A percentile compares a stretch with the other conserved stretches of the same genome.
Evolutionary conservation across 2,888 invertebrate species (phyloP).

Genomic region (Drosophila maculinotata): DNA sequence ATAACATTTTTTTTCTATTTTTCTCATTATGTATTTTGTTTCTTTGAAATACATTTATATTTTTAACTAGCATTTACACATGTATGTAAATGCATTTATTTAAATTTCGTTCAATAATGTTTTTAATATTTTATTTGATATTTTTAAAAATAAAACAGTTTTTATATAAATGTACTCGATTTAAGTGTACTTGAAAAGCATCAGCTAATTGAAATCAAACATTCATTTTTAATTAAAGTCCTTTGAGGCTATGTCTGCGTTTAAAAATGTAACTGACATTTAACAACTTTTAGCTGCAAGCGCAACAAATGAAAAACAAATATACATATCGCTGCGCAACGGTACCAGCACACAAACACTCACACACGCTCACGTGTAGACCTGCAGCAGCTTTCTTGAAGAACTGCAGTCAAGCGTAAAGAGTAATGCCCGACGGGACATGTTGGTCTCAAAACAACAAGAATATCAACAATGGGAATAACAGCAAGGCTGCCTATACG

Average conservation of each 20-base stretch:
- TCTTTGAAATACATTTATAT: too few species aligned
- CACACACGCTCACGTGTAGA: not conserved
- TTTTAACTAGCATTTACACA: too few species aligned
- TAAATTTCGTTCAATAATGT: too few species aligned
- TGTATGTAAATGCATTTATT: too few species aligned
- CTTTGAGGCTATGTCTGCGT: not conserved
- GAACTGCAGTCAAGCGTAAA: slow-evolving; percentile 60
- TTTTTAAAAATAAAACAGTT: too few species aligned
- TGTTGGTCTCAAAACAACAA: slow-evolving; percentile 27
- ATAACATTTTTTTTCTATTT: too few species aligned
- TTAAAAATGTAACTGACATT: not conserved
- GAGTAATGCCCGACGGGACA: slow-evolving; percentile 68
- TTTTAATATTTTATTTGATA: too few species aligned
- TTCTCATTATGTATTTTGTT: too few species aligned
- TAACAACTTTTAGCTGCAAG: not conserved
- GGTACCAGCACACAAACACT: not conserved
- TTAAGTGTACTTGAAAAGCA: too few species aligned
- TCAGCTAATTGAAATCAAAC: too few species aligned
- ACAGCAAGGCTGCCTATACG: slow-evolving; percentile 18
- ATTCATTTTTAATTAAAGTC: too few species aligned
- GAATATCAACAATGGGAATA: slow-evolving; percentile 26
- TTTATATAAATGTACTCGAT: too few species aligned
- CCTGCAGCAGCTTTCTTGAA: slow-evolving; percentile 7
- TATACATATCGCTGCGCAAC: not conserved
- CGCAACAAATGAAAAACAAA: slow-evolving; percentile 23